Base-by-base conservation (phyloP, 2,888 invertebrate species). In the Drosophila gaucha region DNA sequence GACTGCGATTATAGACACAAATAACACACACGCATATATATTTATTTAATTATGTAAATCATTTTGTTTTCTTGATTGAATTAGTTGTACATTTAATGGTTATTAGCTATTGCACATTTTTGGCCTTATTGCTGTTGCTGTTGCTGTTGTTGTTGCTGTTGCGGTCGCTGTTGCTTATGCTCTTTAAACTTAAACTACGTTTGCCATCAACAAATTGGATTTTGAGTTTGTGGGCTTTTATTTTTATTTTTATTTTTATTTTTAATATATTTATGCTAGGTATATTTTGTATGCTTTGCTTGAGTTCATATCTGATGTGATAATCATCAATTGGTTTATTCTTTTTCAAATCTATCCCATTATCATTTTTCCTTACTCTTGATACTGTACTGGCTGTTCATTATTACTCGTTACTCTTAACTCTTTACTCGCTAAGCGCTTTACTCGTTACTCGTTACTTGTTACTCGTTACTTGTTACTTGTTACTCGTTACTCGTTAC, bases 1-100 rank as follows among this genome's bases (percentile, higher is more conserved):
- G 52, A 50, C 58, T 67, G 52, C 62, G 75, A 69, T 82, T 74
- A 76, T 83, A 83, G 86, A 83, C 83, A 86, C 67, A 74, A 83
- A 80, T 69, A 80, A 86, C 82, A 83, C 73, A 66, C 74, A 79
- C 66, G 64, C 64, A 77, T 49, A 41, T 55, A 31, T 54, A 22
- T 65, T 18, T 50, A 54, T 39, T 39, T 26, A 49, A 60, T 44
- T 39, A 60, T 56, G 50, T 63, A 43, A 50, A 54, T 35, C n/a
- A 18, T 55, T 41, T 59, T 54, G 47, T 47, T 49, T 65, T 36
- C 9, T 70, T 51, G 36, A 41, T 60, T 69, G 69, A 73, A 64
- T 75, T 66, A 57, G 64, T 74, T 80, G 66, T 67, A 71, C 62
- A 58, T 60, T 68, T 78, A 65, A 72, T 55, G 66, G 50, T 51